Evolutionary conservation across 2,888 invertebrate genomes (phyloP).

Genomic region (Orgyia antiqua): DNA sequence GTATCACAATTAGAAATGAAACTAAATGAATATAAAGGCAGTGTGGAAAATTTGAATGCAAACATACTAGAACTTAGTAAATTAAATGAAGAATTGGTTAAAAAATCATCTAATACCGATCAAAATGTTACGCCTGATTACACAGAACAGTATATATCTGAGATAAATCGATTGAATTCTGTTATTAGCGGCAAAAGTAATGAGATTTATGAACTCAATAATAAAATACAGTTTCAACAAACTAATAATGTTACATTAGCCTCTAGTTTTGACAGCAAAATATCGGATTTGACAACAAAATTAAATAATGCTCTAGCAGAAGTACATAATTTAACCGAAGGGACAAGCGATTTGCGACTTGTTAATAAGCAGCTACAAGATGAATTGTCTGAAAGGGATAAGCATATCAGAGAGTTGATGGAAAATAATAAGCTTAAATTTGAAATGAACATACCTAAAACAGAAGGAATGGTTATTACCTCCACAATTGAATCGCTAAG

Average conservation of each 20-base stretch:
- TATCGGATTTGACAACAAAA: constrained; percentile 51
- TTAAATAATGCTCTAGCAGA: constrained; percentile 30
- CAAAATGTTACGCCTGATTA: constrained; percentile 48
- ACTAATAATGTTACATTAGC: constrained; percentile 32
- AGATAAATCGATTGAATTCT: constrained; percentile 77
- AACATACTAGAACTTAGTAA: constrained; percentile 51
- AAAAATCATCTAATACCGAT: constrained; percentile 34
- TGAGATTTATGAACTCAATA: constrained; percentile 55
- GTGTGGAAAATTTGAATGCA: constrained; percentile 45
- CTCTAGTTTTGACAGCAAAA: constrained; percentile 42
- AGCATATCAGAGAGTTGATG: constrained; percentile 51
- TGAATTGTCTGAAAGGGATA: constrained; percentile 45
- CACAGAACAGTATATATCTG: constrained; percentile 70
- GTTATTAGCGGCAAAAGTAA: constrained; percentile 68
- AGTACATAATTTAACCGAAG: constrained; percentile 32
- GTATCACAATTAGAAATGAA: constrained; percentile 51
- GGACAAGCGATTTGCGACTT: constrained; percentile 35
- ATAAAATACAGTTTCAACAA: constrained; percentile 43
- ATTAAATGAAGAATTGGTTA: constrained; percentile 48
- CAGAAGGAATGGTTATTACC: constrained; percentile 70
- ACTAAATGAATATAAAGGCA: constrained; percentile 51
- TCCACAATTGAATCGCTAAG: constrained; percentile 62
- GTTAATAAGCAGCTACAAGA: constrained; percentile 42
- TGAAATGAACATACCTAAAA: constrained; percentile 72
- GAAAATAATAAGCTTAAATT: constrained; percentile 58